Evolutionary conservation across 1,140 invertebrate genomes (phyloP), one percentile per base, ranked within the genome.

Genomic region (Liolophura sinensis): DNA sequence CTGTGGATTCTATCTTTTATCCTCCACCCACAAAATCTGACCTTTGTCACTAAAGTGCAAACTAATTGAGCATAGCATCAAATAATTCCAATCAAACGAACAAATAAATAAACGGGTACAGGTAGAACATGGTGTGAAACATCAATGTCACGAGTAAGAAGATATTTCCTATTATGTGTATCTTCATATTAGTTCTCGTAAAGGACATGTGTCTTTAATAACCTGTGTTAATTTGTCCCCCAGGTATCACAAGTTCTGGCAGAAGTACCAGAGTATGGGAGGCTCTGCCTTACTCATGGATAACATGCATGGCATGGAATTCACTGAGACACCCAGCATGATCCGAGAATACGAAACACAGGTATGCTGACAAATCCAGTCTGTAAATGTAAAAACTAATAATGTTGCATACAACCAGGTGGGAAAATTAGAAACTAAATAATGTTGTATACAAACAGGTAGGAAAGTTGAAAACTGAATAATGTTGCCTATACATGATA

Each of bases 311-410:
- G 31, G 31, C 31, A 40, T 40, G 31, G 72, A 76, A 56, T 78
- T 78, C 64, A 64, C 52, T 16, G 71, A 76, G 48, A 72, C 76
- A 60, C 70, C 74, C 27, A 70, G 57, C 62, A 76, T 74, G 67
- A 52, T 78, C 24, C 68, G 73, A 63, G 74, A 78, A 57, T 75
- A 78, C 65, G 76, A 78, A 59, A 76, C 72, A 40, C 76, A 78
- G 76, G 76, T 76, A 63, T 25, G 65, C 27, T 16, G 16, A n/a
- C 20, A n/a, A 59, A 16, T 22, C 24, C 57, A 20, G 31, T 40
- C 31, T 5, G 31, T 5, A 9, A 5, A 5, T 40, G 31, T 9
- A 40, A 9, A 5, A 3, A 5, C 9, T 40, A 40, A 5, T 40
- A 5, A 40, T 40, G 31, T 40, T 40, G 31, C 31, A 40, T 9